Evolutionary conservation across 2,888 invertebrate genomes (phyloP).

Genomic region (Orgyia antiqua): DNA sequence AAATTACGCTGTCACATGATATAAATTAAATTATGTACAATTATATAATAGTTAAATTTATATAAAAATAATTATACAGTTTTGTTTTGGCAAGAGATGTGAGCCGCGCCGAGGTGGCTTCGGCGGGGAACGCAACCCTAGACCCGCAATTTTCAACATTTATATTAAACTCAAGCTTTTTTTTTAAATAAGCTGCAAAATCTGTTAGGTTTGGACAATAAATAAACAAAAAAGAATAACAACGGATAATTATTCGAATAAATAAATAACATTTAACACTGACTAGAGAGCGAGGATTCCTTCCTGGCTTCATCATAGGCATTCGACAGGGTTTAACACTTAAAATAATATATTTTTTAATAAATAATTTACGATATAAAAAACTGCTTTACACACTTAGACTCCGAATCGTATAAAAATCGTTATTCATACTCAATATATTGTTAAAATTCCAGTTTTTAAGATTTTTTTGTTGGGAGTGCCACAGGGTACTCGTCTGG

Average conservation of each 20-base stretch:
- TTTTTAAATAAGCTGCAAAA: conserved; percentile 52
- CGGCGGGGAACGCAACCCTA: conserved; percentile 28
- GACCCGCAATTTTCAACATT: conserved; percentile 47
- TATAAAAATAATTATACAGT: conserved; percentile 69
- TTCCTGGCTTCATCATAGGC: conserved; percentile 58
- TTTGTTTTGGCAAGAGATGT: conserved; percentile 35
- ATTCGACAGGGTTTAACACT: conserved; percentile 74
- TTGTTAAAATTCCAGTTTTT: conserved; percentile 39
- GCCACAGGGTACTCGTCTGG: conserved; percentile 42
- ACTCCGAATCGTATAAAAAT: conserved; percentile 72
- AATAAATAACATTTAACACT: conserved; percentile 59
- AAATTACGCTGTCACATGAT: conserved; percentile 75
- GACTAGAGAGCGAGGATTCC: conserved; percentile 61
- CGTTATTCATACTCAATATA: conserved; percentile 50
- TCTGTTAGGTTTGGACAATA: conserved; percentile 60
- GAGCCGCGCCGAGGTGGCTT: conserved; percentile 53
- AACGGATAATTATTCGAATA: conserved; percentile 39
- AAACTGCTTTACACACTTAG: conserved; percentile 63
- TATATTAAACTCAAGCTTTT: conserved; percentile 67
- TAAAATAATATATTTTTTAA: conserved; percentile 55
- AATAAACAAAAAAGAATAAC: conserved; percentile 36
- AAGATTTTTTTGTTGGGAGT: conserved; percentile 30
- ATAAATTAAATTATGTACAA: conserved; percentile 77
- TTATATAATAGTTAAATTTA: conserved; percentile 72
- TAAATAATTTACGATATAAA: conserved; percentile 61